Base-by-base conservation (phyloP, 2,797 vertebrate species). In the Helicolenus hilgendorfi region DNA sequence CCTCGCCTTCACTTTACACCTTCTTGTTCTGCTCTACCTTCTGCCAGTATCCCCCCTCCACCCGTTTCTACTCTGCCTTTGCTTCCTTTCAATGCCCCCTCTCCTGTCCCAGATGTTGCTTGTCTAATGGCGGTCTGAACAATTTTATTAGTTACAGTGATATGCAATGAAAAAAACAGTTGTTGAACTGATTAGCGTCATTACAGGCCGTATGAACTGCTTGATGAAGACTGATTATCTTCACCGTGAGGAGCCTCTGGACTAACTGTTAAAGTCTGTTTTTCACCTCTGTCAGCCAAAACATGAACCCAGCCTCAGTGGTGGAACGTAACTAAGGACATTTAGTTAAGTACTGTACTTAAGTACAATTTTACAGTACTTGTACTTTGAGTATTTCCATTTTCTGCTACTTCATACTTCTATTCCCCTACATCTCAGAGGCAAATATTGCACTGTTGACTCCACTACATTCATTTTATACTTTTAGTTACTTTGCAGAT, bases 101-200 rank as follows among this genome's bases (percentile, higher is more conserved):
- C 38, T 11, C 38, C 13, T 35, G 5, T 60, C 62, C 74, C 83
- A 87, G 83, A 91, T 88, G 1, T 67, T 88, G 92, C 94, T 91
- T 53, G 49, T 77, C 49, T 77, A 72, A 85, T 90, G 79, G 81
- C 88, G 84, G 86, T 88, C 58, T 35, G 45, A 91, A 85, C 91
- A 89, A 86, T 86, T 92, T 35, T 7, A 87, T 89, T 89, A 83
- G 55, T 49, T 86, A 85, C 87, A 91, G 92, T 95, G 96, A 97
- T 96, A 96, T 91, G 94, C 93, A 63, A 74, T 88, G 41, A 85
- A 89, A 79, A 84, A 84, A 79, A 9, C 70, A 80, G 64, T 31
- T 69, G 65, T 62, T 69, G 49, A 53, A 73, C 53, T 62, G 95
- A 97, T 97, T 97, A 81, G 96, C 93, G 91, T 94, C 96, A 97